A percentile compares a stretch with the other conserved stretches of the same genome.
Evolutionary conservation across 2,797 vertebrate species (phyloP).

Genomic region (Chrosomus eos): DNA sequence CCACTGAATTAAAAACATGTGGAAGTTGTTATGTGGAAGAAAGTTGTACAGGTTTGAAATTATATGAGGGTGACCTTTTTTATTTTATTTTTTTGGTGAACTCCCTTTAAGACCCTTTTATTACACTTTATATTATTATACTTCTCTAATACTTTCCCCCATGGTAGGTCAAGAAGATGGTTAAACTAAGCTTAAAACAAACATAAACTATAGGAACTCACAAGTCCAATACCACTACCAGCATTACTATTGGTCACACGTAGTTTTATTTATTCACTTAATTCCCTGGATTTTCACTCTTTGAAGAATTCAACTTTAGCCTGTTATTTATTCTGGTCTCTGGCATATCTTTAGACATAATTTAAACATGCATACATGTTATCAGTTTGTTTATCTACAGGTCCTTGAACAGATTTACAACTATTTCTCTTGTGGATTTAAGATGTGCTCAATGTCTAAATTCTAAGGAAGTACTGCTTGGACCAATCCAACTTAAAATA

Average conservation of each 20-base stretch:
- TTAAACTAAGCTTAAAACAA: neutral
- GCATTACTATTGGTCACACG: neutral
- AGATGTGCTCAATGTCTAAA: neutral
- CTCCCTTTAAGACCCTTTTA: neutral
- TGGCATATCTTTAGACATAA: neutral
- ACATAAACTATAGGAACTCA: neutral
- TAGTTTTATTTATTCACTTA: neutral
- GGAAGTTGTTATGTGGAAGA: neutral
- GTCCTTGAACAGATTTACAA: conserved; percentile 5
- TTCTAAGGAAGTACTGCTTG: neutral
- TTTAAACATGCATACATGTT: conserved; percentile 24
- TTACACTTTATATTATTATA: too few species aligned
- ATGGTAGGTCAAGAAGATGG: neutral
- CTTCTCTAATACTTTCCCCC: neutral
- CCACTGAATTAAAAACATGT: neutral
- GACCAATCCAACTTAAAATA: neutral
- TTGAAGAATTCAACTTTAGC: neutral
- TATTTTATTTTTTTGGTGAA: too few species aligned
- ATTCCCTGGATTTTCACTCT: neutral
- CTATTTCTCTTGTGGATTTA: neutral
- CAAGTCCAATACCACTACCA: neutral
- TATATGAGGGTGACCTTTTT: too few species aligned
- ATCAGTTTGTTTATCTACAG: conserved; percentile 6
- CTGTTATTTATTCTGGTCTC: neutral
- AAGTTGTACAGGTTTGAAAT: too few species aligned